Percentiles rank a stretch among this genome's conserved stretches.
phyloP scores from a whole-genome alignment of 2,113 vertebrate species.

The Pseudonaja textilis region DNA sequence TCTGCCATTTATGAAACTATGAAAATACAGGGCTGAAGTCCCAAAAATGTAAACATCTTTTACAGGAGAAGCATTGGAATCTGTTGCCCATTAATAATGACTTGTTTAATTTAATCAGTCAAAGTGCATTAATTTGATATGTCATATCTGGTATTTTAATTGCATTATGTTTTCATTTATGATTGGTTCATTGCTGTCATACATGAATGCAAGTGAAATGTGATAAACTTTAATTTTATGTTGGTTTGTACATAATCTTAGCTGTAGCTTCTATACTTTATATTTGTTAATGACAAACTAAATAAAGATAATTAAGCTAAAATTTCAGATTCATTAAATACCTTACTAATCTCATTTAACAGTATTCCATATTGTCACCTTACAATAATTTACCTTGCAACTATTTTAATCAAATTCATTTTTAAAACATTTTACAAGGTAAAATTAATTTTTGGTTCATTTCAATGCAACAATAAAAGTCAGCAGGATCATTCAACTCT shows the following conservation, averaged over 20 bases:
- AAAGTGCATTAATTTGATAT: conserved; percentile 12
- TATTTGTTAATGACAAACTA: conserved; percentile 9
- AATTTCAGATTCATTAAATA: conserved; percentile 4
- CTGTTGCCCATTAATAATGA: conserved; percentile 6
- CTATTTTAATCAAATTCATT: neutral
- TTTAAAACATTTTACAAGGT: neutral
- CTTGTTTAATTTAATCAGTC: conserved; percentile 17
- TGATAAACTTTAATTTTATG: conserved; percentile 16
- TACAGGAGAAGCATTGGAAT: neutral
- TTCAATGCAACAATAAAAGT: neutral
- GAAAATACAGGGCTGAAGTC: conserved; percentile 1
- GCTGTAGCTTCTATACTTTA: neutral
- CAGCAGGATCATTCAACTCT: neutral
- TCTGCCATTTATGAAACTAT: neutral
- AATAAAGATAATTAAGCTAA: conserved; percentile 14
- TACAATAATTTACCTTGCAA: neutral
- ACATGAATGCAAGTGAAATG: neutral
- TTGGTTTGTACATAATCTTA: neutral
- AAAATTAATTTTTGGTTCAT: conserved; percentile 6
- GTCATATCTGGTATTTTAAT: conserved; percentile 13
- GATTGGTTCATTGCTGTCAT: conserved; percentile 19
- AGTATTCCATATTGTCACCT: neutral
- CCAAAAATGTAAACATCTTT: neutral
- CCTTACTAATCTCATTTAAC: conserved; percentile 15
- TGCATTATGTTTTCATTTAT: conserved; percentile 11